phyloP scores from a whole-genome alignment of 2,888 invertebrate species.

The Drosophila diplacantha region DNA sequence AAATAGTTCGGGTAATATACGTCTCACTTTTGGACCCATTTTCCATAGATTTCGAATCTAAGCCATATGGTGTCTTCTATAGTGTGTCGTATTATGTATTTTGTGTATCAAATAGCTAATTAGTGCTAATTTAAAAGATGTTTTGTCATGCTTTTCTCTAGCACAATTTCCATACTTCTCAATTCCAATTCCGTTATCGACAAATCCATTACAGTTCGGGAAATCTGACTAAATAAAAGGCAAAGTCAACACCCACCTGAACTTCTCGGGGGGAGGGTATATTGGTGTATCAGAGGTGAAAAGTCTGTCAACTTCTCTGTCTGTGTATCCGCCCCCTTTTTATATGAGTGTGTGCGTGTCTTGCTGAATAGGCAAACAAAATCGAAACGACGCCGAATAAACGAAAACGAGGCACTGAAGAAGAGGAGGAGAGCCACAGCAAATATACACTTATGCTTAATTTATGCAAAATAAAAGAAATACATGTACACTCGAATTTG shows the following conservation, averaged over 20 bases:
- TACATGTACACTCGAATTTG: slow-evolving; percentile 60
- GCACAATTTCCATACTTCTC: background rate
- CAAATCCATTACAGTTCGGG: slow-evolving; percentile 11
- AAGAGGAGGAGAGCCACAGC: slow-evolving; percentile 39
- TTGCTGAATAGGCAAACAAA: slow-evolving; percentile 63
- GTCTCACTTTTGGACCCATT: background rate
- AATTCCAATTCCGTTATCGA: slow-evolving; percentile 7
- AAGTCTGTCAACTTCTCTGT: slow-evolving; percentile 46
- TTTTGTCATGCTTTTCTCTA: background rate
- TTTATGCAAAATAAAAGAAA: slow-evolving; percentile 71
- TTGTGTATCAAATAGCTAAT: background rate
- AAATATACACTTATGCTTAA: slow-evolving; percentile 70
- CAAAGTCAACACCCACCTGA: slow-evolving; percentile 49
- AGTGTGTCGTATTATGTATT: no score
- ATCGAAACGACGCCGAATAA: slow-evolving; percentile 38
- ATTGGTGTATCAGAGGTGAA: slow-evolving; percentile 35
- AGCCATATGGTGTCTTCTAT: background rate
- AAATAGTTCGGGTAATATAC: no score
- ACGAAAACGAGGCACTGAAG: slow-evolving; percentile 9
- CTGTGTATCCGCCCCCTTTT: slow-evolving; percentile 39
- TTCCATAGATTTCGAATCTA: background rate
- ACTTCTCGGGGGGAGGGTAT: background rate
- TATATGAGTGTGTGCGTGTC: slow-evolving; percentile 22
- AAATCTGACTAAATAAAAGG: slow-evolving; percentile 54
- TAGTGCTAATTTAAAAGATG: background rate